Percentiles rank a stretch among this genome's conserved stretches.
phyloP scores from a whole-genome alignment of 2,113 vertebrate species.

The Zapus hudsonius region DNA sequence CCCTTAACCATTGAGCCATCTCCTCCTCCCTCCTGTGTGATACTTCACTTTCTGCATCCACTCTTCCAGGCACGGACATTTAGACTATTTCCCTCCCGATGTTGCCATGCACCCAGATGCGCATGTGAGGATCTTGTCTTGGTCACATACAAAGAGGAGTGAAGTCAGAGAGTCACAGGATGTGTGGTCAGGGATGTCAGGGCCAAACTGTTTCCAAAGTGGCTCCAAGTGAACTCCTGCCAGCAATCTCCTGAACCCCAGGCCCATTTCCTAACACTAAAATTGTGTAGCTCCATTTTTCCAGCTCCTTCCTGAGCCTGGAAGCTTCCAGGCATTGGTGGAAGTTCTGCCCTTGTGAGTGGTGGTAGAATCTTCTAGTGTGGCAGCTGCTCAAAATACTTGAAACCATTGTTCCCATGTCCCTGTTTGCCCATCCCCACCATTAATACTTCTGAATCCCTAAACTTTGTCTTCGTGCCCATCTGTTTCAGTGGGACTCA shows the following conservation, averaged over 20 bases:
- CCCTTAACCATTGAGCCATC: too few relatives aligned
- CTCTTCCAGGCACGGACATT: not conserved
- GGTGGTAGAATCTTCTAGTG: not conserved
- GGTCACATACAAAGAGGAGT: accelerated
- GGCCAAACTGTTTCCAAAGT: not conserved
- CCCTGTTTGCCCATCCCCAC: not conserved
- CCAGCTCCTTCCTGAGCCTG: not conserved
- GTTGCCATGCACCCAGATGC: not conserved
- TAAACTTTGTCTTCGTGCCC: not conserved
- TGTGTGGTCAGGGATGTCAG: too few relatives aligned
- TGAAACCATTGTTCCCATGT: not conserved
- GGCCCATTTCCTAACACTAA: not conserved
- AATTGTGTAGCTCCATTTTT: not conserved
- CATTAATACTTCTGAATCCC: not conserved
- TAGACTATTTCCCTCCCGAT: not conserved
- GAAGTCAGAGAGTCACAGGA: not conserved
- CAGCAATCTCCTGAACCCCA: not conserved
- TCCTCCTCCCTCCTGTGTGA: not conserved
- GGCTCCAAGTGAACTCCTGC: not conserved
- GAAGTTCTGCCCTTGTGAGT: not conserved
- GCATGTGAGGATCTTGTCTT: not conserved
- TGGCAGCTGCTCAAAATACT: not conserved
- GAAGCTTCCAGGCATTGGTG: not conserved
- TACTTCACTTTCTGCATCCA: not conserved
- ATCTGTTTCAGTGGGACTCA: not conserved